A percentile compares a stretch with the other conserved stretches of the same genome.
Conservation (phyloP, 2,113 vertebrate species). For the Promerops cafer region DNA sequence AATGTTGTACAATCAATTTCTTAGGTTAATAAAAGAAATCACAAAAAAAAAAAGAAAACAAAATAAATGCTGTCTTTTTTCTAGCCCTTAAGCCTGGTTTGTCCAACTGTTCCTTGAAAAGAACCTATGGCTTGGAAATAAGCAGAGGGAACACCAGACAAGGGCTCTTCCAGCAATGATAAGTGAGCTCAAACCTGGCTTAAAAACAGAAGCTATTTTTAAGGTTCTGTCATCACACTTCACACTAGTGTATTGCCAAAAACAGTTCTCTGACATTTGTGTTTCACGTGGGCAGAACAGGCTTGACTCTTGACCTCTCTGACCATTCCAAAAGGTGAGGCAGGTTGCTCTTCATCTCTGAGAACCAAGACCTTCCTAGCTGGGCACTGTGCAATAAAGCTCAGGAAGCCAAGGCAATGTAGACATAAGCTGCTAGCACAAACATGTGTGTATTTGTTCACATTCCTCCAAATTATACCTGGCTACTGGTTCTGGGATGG, state of each 20-base stretch:
- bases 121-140: background rate
- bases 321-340: background rate
- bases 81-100: background rate
- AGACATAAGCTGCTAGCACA: background rate
- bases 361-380: background rate
- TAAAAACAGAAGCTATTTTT: background rate
- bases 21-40: background rate
- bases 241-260: background rate
- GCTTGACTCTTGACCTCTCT: background rate
- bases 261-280: background rate
- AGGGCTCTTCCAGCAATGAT: background rate
- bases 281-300: background rate
- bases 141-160: background rate
- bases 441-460: background rate
- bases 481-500: conserved; percentile 85
- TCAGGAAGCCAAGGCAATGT: background rate
- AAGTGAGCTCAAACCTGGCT: background rate
- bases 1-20: background rate
- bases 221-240: background rate
- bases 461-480: conserved; percentile 76
- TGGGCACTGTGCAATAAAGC: background rate
- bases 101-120: background rate
- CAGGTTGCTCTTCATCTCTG: background rate
- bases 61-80: background rate
- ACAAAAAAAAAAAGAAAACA: background rate